These are phyloP conservation scores for Chymomyza fuscimana DNA, from an alignment of 2,888 invertebrate species.

Conservation along the genomic window DNA sequence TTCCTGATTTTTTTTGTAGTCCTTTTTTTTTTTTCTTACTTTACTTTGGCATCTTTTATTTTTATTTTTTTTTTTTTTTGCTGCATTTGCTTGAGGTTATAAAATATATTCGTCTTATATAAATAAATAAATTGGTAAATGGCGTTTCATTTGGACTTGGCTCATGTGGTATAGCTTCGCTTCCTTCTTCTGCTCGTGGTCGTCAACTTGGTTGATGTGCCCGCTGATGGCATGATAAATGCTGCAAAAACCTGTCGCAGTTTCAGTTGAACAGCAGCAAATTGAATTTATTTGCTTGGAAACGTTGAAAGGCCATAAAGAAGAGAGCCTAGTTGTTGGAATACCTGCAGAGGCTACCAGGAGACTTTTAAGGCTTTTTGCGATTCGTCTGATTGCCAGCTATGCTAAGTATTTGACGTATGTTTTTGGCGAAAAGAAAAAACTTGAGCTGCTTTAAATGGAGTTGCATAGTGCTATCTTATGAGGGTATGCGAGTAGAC, in stretches of 20 bases:
- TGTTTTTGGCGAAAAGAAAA: conserved; percentile 1
- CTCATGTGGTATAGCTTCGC: conserved; percentile 29
- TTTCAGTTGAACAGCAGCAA: conserved; percentile 52
- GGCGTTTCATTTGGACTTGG: conserved; percentile 71
- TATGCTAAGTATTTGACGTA: conserved; percentile 42
- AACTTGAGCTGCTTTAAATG: neutral
- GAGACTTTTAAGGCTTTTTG: conserved; percentile 56
- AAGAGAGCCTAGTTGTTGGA: conserved; percentile 18
- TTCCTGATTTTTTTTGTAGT: conserved; percentile 30
- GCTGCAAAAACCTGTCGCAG: conserved; percentile 71
- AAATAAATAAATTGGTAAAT: conserved; percentile 76
- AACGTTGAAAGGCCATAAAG: conserved; percentile 45
- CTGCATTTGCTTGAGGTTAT: conserved; percentile 68
- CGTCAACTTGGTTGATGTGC: conserved; percentile 38
- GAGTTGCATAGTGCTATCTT: conserved; percentile 5
- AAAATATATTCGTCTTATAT: conserved; percentile 74
- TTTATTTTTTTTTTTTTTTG: conserved; percentile 34
- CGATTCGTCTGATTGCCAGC: conserved; percentile 53
- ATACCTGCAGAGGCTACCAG: conserved; percentile 36
- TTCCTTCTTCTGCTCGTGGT: conserved; percentile 7
- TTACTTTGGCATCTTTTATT: conserved; percentile 29
- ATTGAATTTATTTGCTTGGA: conserved; percentile 70
- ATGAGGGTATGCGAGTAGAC: neutral
- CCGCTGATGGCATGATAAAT: conserved; percentile 68
- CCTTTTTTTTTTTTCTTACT: conserved; percentile 17